Base-by-base conservation (phyloP, 2,113 vertebrate species). In the Ploceus nigricollis region DNA sequence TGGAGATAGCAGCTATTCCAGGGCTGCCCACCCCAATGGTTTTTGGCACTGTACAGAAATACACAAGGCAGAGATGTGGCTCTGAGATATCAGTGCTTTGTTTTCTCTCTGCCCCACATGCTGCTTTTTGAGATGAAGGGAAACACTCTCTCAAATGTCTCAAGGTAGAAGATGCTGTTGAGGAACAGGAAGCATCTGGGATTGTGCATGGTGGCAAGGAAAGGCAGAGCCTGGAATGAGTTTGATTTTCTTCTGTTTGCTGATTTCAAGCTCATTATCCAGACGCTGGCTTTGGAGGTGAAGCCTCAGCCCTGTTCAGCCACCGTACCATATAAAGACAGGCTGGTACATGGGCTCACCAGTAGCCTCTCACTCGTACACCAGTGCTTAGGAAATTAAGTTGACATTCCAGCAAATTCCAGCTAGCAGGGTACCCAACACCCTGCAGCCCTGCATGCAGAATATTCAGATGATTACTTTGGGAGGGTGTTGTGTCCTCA, bases 281-380 rank as follows among this genome's bases (percentile, higher is more conserved):
- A 68, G 30, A 47, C 13, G 23, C 5, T 20, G 50, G 18, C 28
- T 82, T 79, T 3, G 47, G 72, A 93, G 27, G 22, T 51, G 31
- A 53, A 24, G 8, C 8, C 14, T 82, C 70, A 84, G 35, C 27
- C 24, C 11, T 68, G 14, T 84, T 71, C 40, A 91, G 24, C 25
- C 40, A 48, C 30, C 56, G 40, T 40, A 72, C 48, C 40, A 61
- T 47, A 13, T 17, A 37, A 45, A 69, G 28, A 33, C 3, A 13
- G 48, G 15, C 66, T 72, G 57, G 21, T 54, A 19, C 0, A 0
- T 5, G 13, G 61, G 14, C 18, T 93, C 1, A 0, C 20, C 45
- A 24, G 28, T n/a, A 27, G 33, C 53, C 45, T 47, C 60, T 89
- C 35, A 31, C 40, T 89, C 60, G 23, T 33, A 22, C 15, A 28